These are phyloP conservation scores for Yponomeuta cagnagella DNA, from an alignment of 2,888 invertebrate genomes.

Conservation along the genomic window DNA sequence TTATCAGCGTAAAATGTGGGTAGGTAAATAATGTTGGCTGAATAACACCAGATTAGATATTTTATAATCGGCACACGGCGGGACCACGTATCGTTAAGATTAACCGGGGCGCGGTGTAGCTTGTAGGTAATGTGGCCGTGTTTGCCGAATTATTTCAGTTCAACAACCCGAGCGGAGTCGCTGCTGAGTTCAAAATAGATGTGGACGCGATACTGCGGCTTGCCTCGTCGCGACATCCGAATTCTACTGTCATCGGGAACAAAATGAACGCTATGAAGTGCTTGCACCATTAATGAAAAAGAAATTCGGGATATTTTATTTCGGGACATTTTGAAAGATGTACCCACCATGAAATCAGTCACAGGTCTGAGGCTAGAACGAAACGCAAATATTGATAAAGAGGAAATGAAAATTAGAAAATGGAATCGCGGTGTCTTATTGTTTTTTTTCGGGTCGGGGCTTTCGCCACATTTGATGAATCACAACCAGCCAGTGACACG, in stretches of 20 bases:
- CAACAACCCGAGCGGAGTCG: constrained; percentile 70
- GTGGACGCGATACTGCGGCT: constrained; percentile 48
- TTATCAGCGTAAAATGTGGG: neutral
- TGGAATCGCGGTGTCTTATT: neutral
- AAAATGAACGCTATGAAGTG: neutral
- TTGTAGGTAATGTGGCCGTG: constrained; percentile 50
- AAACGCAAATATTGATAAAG: neutral
- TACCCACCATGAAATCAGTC: too few relatives aligned
- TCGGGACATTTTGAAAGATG: too few relatives aligned
- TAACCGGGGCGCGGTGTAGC: constrained; percentile 45
- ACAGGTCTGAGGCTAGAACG: neutral
- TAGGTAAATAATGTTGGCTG: neutral
- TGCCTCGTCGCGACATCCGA: constrained; percentile 40
- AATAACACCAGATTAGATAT: constrained; percentile 26
- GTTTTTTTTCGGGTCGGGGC: neutral
- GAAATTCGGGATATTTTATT: neutral
- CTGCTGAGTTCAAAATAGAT: constrained; percentile 69
- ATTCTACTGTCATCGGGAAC: constrained; percentile 23
- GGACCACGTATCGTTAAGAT: constrained; percentile 34
- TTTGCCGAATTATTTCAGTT: constrained; percentile 75
- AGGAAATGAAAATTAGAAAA: neutral
- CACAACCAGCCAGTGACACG: neutral
- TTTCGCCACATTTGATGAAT: constrained; percentile 4
- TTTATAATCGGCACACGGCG: constrained; percentile 41
- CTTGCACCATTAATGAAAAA: neutral